These are phyloP conservation scores for Peromyscus maniculatus DNA, from an alignment of 2,113 vertebrate species.

Conservation along the genomic window DNA sequence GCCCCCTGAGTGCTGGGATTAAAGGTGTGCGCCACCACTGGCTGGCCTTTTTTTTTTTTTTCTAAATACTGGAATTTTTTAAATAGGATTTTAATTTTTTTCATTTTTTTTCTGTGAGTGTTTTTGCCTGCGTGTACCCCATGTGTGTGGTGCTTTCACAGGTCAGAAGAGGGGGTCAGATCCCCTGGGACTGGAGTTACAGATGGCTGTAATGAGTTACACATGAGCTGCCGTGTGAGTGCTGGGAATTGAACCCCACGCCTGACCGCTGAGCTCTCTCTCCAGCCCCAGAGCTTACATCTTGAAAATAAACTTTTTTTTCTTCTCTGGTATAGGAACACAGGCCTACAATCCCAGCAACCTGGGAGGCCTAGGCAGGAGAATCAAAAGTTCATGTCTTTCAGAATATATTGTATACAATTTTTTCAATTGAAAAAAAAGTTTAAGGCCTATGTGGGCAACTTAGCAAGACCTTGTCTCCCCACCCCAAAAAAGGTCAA, in stretches of 20 bases:
- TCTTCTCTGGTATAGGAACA: not conserved
- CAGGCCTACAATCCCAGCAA: not conserved
- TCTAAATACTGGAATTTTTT: not conserved
- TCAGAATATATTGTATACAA: not conserved
- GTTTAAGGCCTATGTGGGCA: not conserved
- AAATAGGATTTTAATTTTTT: not conserved
- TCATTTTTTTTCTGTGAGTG: not conserved
- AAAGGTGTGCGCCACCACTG: not conserved
- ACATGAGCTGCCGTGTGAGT: not conserved
- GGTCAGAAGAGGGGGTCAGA: not conserved
- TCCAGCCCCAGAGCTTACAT: not conserved
- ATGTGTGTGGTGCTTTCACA: not conserved
- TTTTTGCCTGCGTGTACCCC: not conserved
- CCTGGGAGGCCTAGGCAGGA: not conserved
- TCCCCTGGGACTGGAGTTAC: not conserved
- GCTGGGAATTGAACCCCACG: not conserved
- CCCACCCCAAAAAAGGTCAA: not conserved
- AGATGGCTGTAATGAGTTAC: not conserved
- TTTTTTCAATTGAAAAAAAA: not conserved
- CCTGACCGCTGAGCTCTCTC: not conserved
- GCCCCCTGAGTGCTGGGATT: not conserved
- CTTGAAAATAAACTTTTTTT: not conserved
- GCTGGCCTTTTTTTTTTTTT: not conserved
- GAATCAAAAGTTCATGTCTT: not conserved
- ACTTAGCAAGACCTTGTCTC: not conserved